Evolutionary conservation across 2,113 vertebrate species (phyloP).

Genomic region (zebrafish (Danio rerio)): GRCz12tu NC_133182.1:48183001-48183500

Average conservation of each 20-base stretch:
- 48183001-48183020: conserved; percentile 35
- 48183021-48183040: conserved; percentile 9
- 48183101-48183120: conserved; percentile 33
- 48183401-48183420: conserved; percentile 69
- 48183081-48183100: conserved; percentile 36
- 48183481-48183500: conserved; percentile 48
- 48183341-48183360: conserved; percentile 73
- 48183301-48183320: conserved; percentile 73
- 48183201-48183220: conserved; percentile 54
- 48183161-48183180: background rate
- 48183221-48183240: conserved; percentile 70
- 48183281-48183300: conserved; percentile 81
- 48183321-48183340: conserved; percentile 71
- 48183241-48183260: conserved; percentile 79
- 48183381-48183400: conserved; percentile 73
- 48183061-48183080: background rate
- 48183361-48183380: conserved; percentile 79
- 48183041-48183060: background rate
- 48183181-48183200: conserved; percentile 34
- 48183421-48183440: conserved; percentile 71
- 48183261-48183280: conserved; percentile 78
- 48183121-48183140: conserved; percentile 25
- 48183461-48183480: conserved; percentile 62
- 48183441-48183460: conserved; percentile 69
- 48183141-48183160: conserved; percentile 47